A percentile compares a stretch with the other conserved stretches of the same genome.
phyloP scores from a whole-genome alignment of 2,113 vertebrate species.

The Oreochromis niloticus region DNA sequence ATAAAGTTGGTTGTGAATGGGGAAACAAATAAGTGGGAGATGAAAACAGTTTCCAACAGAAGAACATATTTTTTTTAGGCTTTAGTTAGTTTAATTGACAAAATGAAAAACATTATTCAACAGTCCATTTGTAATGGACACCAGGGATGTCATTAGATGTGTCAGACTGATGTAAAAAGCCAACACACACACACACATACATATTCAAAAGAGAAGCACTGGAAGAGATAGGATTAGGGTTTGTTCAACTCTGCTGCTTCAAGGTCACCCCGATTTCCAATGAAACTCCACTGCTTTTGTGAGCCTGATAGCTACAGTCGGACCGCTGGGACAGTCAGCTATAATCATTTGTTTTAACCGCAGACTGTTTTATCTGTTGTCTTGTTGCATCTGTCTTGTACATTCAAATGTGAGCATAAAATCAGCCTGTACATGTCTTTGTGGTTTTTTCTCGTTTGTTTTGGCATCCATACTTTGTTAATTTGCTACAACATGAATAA shows the following conservation, averaged over 20 bases:
- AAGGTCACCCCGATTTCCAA: neutral
- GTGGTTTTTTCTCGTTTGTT: neutral
- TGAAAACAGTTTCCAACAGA: neutral
- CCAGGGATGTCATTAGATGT: neutral
- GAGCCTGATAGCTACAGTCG: constrained; percentile 5
- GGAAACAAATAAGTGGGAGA: neutral
- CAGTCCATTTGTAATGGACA: neutral
- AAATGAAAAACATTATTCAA: neutral
- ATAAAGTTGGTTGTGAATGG: neutral
- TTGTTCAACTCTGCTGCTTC: neutral
- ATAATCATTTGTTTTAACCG: neutral
- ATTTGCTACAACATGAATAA: constrained; percentile 13
- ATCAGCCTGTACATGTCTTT: neutral
- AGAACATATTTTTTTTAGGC: neutral
- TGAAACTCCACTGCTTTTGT: constrained; percentile 2
- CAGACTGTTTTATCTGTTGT: neutral
- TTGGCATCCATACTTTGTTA: neutral
- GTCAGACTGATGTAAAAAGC: neutral
- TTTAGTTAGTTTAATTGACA: neutral
- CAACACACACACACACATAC: neutral
- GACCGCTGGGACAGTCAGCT: neutral
- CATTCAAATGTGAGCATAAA: constrained; percentile 3
- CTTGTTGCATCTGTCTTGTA: neutral
- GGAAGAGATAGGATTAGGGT: constrained; percentile 26
- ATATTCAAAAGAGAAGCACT: neutral